phyloP scores from a whole-genome alignment of 2,113 vertebrate species.

The Microcebus tavaratra region DNA sequence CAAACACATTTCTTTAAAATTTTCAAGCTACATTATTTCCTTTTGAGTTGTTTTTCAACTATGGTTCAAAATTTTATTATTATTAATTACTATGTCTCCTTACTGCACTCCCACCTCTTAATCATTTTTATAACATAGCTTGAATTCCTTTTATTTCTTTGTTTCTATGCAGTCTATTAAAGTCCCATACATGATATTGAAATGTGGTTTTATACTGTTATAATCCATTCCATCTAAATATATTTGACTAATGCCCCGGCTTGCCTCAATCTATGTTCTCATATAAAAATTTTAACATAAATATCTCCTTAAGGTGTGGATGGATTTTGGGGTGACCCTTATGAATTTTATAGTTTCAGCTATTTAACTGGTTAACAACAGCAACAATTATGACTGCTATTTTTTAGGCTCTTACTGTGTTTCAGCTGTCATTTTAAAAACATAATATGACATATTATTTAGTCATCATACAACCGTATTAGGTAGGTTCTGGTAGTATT shows the following conservation, averaged over 20 bases:
- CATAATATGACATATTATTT: not conserved
- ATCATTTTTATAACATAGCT: slow-evolving; percentile 36
- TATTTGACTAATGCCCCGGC: not conserved
- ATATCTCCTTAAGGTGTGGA: not conserved
- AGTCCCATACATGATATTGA: not conserved
- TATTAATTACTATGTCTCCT: slow-evolving; percentile 48
- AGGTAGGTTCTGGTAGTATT: not conserved
- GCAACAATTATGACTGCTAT: not conserved
- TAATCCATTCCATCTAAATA: not conserved
- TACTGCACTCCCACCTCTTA: not conserved
- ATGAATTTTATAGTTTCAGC: not conserved
- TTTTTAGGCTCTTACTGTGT: not conserved
- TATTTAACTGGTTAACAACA: not conserved
- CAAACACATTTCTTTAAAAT: slow-evolving; percentile 19
- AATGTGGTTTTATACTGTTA: not conserved
- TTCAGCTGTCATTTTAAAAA: not conserved
- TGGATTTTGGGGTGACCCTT: not conserved
- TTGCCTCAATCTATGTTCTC: not conserved
- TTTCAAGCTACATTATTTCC: slow-evolving; percentile 41
- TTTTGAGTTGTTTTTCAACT: slow-evolving; percentile 36
- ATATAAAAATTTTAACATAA: not conserved
- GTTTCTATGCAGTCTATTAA: slow-evolving; percentile 12
- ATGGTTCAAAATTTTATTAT: slow-evolving; percentile 42
- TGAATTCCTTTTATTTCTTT: slow-evolving; percentile 8
- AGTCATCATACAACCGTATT: not conserved